These are phyloP conservation scores for Heterodera filipjevi DNA, from an alignment of 2,888 invertebrate species.

Conservation along the genomic window DNA sequence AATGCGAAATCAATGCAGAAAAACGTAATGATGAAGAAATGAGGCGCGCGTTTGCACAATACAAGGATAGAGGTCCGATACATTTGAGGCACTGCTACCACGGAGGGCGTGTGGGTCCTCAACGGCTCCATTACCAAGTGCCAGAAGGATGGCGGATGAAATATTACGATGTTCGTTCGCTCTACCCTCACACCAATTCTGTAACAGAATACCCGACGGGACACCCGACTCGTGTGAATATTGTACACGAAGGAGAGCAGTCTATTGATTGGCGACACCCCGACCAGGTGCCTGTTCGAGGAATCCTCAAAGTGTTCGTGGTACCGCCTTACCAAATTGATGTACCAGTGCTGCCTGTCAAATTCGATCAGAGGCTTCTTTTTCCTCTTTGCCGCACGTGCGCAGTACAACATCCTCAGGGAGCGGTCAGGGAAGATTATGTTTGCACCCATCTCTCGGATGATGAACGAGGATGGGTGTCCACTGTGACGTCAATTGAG, in stretches of 20 bases:
- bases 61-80: background rate
- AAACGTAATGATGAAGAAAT: background rate
- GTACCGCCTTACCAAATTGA: slow-evolving; percentile 12
- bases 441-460: slow-evolving; percentile 17
- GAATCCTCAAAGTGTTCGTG: slow-evolving; percentile 22
- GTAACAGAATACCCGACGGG: slow-evolving; percentile 20
- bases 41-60: background rate
- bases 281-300: slow-evolving; percentile 3
- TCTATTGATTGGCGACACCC: slow-evolving; percentile 3
- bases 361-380: slow-evolving; percentile 27
- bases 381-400: slow-evolving; percentile 14
- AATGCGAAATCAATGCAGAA: background rate
- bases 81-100: background rate
- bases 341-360: slow-evolving; percentile 20
- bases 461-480: slow-evolving; percentile 26
- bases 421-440: background rate
- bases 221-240: slow-evolving; percentile 20
- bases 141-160: background rate
- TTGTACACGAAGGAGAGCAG: background rate
- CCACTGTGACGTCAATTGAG: slow-evolving; percentile 28
- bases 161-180: slow-evolving; percentile 26
- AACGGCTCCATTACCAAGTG: background rate
- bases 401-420: background rate
- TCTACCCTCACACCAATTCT: slow-evolving; percentile 29
- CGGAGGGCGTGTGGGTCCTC: slow-evolving; percentile 4